These are phyloP conservation scores for Micromesistius poutassou DNA, from an alignment of 2,797 vertebrate species.

Conservation along the genomic window DNA sequence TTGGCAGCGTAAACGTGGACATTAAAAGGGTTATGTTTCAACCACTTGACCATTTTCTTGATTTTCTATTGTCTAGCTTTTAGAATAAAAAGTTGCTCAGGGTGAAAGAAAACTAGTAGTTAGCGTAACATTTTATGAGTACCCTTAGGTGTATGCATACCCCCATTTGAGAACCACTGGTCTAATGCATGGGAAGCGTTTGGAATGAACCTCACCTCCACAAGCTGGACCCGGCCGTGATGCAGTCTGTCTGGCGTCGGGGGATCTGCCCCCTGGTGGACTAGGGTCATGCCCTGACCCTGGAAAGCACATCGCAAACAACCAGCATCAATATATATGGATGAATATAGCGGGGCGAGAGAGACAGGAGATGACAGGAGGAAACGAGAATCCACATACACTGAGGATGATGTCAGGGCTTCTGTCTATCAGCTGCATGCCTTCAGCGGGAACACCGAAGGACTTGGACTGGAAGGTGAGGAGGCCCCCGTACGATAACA, in stretches of 20 bases:
- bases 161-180: too few relatives aligned
- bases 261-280: conserved; percentile 71
- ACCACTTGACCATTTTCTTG: too few relatives aligned
- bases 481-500: conserved; percentile 89
- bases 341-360: not conserved
- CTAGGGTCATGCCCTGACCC: conserved; percentile 78
- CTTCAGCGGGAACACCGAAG: conserved; percentile 88
- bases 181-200: not conserved
- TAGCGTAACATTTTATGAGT: too few relatives aligned
- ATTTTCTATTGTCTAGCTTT: too few relatives aligned
- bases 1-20: too few relatives aligned
- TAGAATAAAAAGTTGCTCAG: too few relatives aligned
- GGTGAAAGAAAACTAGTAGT: too few relatives aligned
- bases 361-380: not conserved
- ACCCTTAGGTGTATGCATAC: too few relatives aligned
- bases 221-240: conserved; percentile 79
- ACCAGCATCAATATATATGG: conserved; percentile 5
- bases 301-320: conserved; percentile 41
- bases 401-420: conserved; percentile 79
- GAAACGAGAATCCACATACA: conserved; percentile 65
- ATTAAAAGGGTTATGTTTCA: too few relatives aligned
- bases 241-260: conserved; percentile 83
- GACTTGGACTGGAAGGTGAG: conserved; percentile 90
- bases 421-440: conserved; percentile 82
- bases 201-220: conserved; percentile 78